Percentiles rank a stretch among this genome's conserved stretches.
Evolutionary conservation across 2,113 vertebrate genomes (phyloP).

Genomic region (Sitta europaea): DNA sequence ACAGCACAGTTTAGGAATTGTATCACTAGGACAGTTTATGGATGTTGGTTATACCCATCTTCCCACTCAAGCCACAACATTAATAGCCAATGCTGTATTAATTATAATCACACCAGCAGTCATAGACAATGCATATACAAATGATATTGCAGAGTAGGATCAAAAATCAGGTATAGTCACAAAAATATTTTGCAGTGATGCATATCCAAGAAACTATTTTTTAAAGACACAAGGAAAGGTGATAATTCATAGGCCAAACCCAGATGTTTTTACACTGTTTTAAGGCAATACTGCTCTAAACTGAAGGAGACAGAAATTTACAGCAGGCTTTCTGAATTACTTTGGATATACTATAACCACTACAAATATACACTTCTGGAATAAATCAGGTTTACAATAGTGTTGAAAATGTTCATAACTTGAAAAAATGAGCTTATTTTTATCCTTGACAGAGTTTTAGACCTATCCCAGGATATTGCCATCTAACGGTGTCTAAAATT

Average conservation of each 20-base stretch:
- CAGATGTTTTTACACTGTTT: neutral
- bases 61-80: neutral
- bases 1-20: neutral
- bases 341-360: neutral
- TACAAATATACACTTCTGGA: neutral
- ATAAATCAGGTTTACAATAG: neutral
- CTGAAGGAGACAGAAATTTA: neutral
- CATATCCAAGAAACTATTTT: neutral
- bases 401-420: neutral
- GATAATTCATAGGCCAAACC: neutral
- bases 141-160: neutral
- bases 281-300: neutral
- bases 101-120: neutral
- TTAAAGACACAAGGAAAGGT: neutral
- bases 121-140: neutral
- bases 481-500: neutral
- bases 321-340: neutral
- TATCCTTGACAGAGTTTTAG: neutral
- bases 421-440: neutral
- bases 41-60: neutral
- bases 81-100: neutral
- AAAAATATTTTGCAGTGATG: neutral
- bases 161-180: neutral
- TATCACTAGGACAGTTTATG: neutral
- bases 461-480: neutral